Evolutionary conservation across 2,888 invertebrate species (phyloP), one percentile per base, ranked within the genome.

Genomic region (Athetis lepigone): DNA sequence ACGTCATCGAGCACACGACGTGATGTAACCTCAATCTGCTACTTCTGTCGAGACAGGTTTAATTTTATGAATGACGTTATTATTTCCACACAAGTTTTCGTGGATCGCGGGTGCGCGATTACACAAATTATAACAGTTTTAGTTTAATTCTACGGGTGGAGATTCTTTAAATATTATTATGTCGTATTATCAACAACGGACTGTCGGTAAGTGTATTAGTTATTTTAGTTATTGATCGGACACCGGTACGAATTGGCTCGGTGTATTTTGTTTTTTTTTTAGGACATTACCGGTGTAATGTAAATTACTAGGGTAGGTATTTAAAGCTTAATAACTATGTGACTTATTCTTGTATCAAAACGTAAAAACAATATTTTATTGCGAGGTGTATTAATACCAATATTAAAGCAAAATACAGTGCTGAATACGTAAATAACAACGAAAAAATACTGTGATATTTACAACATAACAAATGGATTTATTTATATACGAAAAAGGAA

Each of bases 11-110:
- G n/a, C n/a, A n/a, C n/a, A n/a, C 5, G 19, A 6, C 45, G 46
- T 65, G 23, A 55, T 40, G 77, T 77, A 65, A 50, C 37, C 57
- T 80, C 54, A 51, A 8, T 21, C 9, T 80, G 63, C 51, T 51
- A 25, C 21, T 55, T 62, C 50, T 72, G 79, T 82, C 79, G 65
- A n/a, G n/a, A 84, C 80, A 79, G 82, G 82, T 88, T 81, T 91
- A 92, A 93, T 92, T 93, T 93, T 93, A 93, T 91, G 90, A 85
- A 91, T 94, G 93, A 94, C 93, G 93, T 90, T 79, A 77, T 75
- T 85, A 81, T 85, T 89, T 88, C 89, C 79, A 89, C 91, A 88
- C 84, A 78, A 79, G 85, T 85, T 82, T 82, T 84, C 82, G 87
- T 84, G 65, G 73, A 60, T 58, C 69, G 85, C 61, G 74, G 77